Base-by-base conservation (phyloP, 2,888 invertebrate genomes). In the Thymelicus acteon region DNA sequence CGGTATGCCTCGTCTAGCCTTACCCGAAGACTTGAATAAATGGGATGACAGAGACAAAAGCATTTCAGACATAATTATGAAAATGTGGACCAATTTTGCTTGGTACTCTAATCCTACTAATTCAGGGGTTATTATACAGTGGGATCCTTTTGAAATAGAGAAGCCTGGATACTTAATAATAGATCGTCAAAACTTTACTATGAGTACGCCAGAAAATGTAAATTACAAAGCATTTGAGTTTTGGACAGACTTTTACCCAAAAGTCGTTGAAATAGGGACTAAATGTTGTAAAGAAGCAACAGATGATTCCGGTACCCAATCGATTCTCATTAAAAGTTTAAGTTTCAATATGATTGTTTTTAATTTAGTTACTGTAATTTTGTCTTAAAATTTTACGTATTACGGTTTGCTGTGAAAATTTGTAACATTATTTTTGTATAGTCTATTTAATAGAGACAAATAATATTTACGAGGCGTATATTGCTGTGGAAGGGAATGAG, bases 191-290 rank as follows among this genome's bases (percentile, higher is more conserved):
- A 96, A 95, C 78, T 97, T 97, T 79, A 96, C 96, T 74, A 97
- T 97, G 96, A 96, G 96, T 77, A 95, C 96, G 76, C 86, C 95
- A 0, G 92, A 91, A 3, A 95, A 93, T 44, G 93, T 97, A 44
- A 96, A 97, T 87, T 97, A 97, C 80, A 96, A 96, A 80, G 95
- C 96, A 31, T 95, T 97, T 75, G 96, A 96, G 74, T 97, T 97
- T 88, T 97, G 97, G 97, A 97, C 97, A 78, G 95, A 96, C 73
- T 97, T 97, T 84, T 97, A 97, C 83, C 97, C 97, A 0, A 96
- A 95, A 87, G 95, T 97, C 54, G 89, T 97, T 12, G 95, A 95
- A 79, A 95, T 96, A 74, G 96, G 97, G 0, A 95, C 95, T 5
- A 95, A 96, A 80, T 97, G 97, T 82, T 97, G 97, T 80, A 96